These are phyloP conservation scores for Adrianichthys oophorus DNA, from an alignment of 2,797 vertebrate genomes.

Conservation along the genomic window DNA sequence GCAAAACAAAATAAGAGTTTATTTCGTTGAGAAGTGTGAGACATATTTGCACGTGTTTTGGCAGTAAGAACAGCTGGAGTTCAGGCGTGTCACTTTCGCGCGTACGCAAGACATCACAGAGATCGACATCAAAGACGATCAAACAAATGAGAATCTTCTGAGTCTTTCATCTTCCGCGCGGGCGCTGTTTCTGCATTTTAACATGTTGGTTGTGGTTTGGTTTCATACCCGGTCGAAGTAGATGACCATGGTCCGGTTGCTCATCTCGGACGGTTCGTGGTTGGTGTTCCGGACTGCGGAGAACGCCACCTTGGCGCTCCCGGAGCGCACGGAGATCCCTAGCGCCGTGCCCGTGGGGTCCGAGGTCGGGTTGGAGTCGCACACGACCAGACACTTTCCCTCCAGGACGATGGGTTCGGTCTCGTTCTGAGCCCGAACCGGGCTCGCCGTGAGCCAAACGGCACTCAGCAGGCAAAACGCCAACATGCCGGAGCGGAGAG, in stretches of 20 bases:
- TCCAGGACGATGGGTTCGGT: conserved; percentile 96
- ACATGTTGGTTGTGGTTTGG: no score
- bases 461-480: conserved; percentile 82
- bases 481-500: conserved; percentile 75
- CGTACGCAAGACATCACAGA: no score
- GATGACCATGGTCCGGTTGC: conserved; percentile 97
- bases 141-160: no score
- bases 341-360: conserved; percentile 94
- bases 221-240: conserved; percentile 94
- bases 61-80: no score
- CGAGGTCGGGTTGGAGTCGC: conserved; percentile 94
- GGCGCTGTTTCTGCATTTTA: no score
- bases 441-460: conserved; percentile 82
- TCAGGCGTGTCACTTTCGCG: no score
- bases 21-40: no score
- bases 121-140: no score
- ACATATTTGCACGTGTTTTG: no score
- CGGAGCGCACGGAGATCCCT: conserved; percentile 96
- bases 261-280: conserved; percentile 99
- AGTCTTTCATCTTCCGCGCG: no score
- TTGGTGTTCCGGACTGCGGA: conserved; percentile 96
- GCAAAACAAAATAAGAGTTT: no score
- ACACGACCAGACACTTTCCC: conserved; percentile 96
- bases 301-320: conserved; percentile 96
- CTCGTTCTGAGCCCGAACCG: conserved; percentile 87